Evolutionary conservation across 2,113 vertebrate genomes (phyloP).

Genomic region (Platichthys flesus): DNA sequence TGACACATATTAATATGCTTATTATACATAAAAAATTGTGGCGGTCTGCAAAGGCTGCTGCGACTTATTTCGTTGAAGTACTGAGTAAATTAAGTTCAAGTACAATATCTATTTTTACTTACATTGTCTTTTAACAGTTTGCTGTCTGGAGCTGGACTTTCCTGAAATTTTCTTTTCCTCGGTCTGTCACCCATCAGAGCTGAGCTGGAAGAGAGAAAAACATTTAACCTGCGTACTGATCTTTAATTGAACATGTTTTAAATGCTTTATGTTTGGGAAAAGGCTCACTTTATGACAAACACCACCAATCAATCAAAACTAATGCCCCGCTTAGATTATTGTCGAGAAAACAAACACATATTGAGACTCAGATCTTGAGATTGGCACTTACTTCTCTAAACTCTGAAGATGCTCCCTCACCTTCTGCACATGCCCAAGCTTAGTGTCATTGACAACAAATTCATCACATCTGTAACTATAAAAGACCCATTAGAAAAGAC

Average conservation of each 20-base stretch:
- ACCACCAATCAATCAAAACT: not conserved
- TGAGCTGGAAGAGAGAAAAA: slow-evolving; percentile 82
- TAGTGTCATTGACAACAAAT: slow-evolving; percentile 97
- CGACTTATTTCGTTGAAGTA: too few relatives aligned
- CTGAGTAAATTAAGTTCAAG: too few relatives aligned
- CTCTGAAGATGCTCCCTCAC: slow-evolving; percentile 96
- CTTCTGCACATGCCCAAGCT: slow-evolving; percentile 93
- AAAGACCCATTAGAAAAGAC: slow-evolving; percentile 51
- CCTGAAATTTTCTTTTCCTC: slow-evolving; percentile 93
- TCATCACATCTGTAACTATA: slow-evolving; percentile 98
- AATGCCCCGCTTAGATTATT: not conserved
- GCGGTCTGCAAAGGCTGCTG: too few relatives aligned
- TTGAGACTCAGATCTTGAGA: not conserved
- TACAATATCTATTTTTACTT: slow-evolving; percentile 70
- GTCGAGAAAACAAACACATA: not conserved
- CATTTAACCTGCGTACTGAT: not conserved
- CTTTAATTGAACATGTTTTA: not conserved
- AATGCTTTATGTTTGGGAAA: not conserved
- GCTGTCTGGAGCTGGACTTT: slow-evolving; percentile 88
- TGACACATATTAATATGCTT: not conserved
- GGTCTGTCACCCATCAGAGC: slow-evolving; percentile 89
- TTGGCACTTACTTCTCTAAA: slow-evolving; percentile 93
- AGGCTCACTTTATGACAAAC: not conserved
- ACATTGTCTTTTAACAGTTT: slow-evolving; percentile 93
- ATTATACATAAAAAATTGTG: too few relatives aligned